Percentiles rank a stretch among this genome's conserved stretches.
Conservation (phyloP, 2,888 invertebrate species). For the Acanthopleura granulata region DNA sequence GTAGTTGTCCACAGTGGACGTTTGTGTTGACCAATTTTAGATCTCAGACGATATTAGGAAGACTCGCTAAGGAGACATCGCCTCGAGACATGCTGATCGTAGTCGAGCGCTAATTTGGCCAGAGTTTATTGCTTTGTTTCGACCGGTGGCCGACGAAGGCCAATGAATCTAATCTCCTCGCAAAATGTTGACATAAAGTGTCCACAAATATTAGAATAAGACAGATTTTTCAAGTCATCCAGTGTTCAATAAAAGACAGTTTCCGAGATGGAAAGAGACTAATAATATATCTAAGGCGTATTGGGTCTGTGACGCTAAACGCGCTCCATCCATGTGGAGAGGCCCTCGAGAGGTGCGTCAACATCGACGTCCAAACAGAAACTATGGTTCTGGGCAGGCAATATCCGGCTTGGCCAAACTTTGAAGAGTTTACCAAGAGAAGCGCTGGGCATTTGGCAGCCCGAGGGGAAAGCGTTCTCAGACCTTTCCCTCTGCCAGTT, state of each 20-base stretch:
- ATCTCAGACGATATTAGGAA: too few species aligned
- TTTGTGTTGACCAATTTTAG: too few species aligned
- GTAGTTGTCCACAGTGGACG: too few species aligned
- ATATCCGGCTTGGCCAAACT: slow-evolving; percentile 1
- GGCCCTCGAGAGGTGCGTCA: neutral
- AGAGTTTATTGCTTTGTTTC: slow-evolving; percentile 3
- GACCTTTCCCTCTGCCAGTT: neutral
- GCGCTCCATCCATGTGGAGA: neutral
- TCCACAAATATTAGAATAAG: slow-evolving; percentile 12
- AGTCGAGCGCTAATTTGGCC: neutral
- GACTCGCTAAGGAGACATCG: neutral
- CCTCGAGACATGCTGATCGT: neutral
- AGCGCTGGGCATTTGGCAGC: slow-evolving; percentile 7
- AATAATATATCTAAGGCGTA: neutral
- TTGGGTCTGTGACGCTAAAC: neutral
- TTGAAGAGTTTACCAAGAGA: neutral
- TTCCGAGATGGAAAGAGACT: slow-evolving; percentile 1
- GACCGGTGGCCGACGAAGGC: neutral
- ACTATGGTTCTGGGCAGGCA: neutral
- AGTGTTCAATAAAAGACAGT: slow-evolving; percentile 12
- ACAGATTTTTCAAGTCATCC: neutral
- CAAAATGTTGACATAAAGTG: slow-evolving; percentile 12
- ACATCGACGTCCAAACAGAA: neutral
- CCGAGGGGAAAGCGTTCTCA: neutral
- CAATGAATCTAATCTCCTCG: slow-evolving; percentile 10